Evolutionary conservation across 2,888 invertebrate genomes (phyloP), one percentile per base, ranked within the genome.

Genomic region (Deilephila elpenor): DNA sequence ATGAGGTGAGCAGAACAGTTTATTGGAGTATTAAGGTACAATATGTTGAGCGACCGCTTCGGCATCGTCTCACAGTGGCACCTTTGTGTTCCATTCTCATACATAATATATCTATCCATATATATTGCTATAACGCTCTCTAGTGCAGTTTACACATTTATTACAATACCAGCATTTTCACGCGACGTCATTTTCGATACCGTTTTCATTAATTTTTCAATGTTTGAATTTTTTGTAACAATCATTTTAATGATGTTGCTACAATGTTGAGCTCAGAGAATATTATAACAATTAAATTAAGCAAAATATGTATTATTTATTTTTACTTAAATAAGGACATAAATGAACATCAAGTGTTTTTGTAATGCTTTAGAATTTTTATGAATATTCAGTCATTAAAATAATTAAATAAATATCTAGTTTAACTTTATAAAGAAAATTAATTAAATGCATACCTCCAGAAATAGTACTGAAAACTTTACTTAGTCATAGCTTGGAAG

Each of bases 1-100:
- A 84, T 88, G 89, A 87, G 89, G 93, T 93, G 78, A 90, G 91
- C 88, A 70, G 78, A 75, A 70, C 77, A 37, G 74, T 59, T 67
- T 77, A 74, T 70, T 71, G 56, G 67, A 34, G 29, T 60, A 51
- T 25, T 53, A 71, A 17, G 34, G 14, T 71, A 32, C 17, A 75
- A 70, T 73, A 53, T 59, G 61, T 44, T 59, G 11, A 32, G 34
- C 14, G 70, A 61, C 17, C 72, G 29, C 51, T 59, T 53, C 6
- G 44, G 62, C 61, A 71, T 59, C 20, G 37, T 14, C 59, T 51
- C 44, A 70, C 32, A 72, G 51, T 53, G 17, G 60, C 64, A 60
- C 70, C 74, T 74, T 74, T 74, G 74, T 74, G 74, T 67, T 74
- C 59, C 51, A 34, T 60, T 70, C 34, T 59, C 59, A 25, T 70